phyloP scores from a whole-genome alignment of 2,888 invertebrate genomes.

The Hyppa rectilinea region DNA sequence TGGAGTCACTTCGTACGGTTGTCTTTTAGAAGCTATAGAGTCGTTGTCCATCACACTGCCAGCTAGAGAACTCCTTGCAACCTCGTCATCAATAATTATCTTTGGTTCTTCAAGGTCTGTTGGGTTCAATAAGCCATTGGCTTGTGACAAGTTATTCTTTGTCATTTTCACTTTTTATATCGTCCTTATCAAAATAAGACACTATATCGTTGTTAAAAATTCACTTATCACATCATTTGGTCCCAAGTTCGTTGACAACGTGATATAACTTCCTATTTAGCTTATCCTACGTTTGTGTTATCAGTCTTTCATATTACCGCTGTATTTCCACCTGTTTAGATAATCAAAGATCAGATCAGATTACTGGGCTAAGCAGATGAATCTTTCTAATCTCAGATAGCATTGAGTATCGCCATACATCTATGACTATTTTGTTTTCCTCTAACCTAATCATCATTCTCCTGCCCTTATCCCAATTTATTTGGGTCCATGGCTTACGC shows the following conservation, averaged over 20 bases:
- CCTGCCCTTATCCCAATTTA: too few species aligned
- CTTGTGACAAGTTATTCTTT: constrained; percentile 41
- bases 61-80: constrained; percentile 66
- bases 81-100: constrained; percentile 64
- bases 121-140: constrained; percentile 55
- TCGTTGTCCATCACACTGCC: constrained; percentile 78
- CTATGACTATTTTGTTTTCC: too few species aligned
- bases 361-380: constrained; percentile 11
- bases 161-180: constrained; percentile 54
- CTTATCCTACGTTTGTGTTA: constrained; percentile 34
- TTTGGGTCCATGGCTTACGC: too few species aligned
- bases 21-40: not conserved
- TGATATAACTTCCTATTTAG: constrained; percentile 37
- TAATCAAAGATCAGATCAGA: constrained; percentile 31
- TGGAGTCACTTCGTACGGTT: constrained; percentile 91
- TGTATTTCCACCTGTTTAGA: constrained; percentile 44
- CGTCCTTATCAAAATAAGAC: constrained; percentile 34
- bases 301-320: constrained; percentile 61
- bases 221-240: constrained; percentile 45
- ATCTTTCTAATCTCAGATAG: constrained; percentile 29
- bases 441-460: too few species aligned
- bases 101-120: constrained; percentile 67
- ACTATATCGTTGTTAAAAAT: constrained; percentile 35
- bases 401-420: too few species aligned
- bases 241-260: constrained; percentile 41